phyloP scores from a whole-genome alignment of 2,888 invertebrate genomes.

The Tryphoninae sp. region DNA sequence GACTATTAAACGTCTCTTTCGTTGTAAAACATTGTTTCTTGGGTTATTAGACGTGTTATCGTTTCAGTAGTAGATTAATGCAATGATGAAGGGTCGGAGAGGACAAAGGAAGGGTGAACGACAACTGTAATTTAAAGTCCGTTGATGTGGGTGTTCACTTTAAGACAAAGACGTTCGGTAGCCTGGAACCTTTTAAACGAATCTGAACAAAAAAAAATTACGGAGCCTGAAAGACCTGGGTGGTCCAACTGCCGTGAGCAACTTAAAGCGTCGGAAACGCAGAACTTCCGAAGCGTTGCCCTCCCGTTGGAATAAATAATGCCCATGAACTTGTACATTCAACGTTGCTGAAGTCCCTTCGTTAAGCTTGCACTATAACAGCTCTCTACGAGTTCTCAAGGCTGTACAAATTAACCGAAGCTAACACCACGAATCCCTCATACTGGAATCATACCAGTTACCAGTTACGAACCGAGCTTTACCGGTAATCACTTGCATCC shows the following conservation, averaged over 20 bases:
- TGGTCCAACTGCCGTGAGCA: slow-evolving; percentile 46
- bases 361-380: not conserved
- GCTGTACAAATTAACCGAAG: slow-evolving; percentile 18
- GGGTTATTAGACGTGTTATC: too few relatives aligned
- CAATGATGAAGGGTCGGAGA: not conserved
- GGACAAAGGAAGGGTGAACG: not conserved
- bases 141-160: slow-evolving; percentile 55
- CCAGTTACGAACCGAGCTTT: not conserved
- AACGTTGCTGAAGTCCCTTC: not conserved
- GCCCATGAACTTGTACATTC: not conserved
- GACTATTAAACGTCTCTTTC: slow-evolving; percentile 47
- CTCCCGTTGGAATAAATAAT: slow-evolving; percentile 15
- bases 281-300: not conserved
- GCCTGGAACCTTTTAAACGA: not conserved
- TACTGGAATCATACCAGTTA: not conserved
- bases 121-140: slow-evolving; percentile 42
- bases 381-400: not conserved
- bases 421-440: not conserved
- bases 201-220: slow-evolving; percentile 48
- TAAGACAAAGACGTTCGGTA: not conserved
- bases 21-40: not conserved
- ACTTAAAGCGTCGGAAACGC: not conserved
- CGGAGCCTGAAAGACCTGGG: slow-evolving; percentile 50
- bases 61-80: slow-evolving; percentile 1
- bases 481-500: slow-evolving; percentile 32